Base-by-base conservation (phyloP, 1,140 invertebrate genomes). In the Rhyzopertha dominica region DNA sequence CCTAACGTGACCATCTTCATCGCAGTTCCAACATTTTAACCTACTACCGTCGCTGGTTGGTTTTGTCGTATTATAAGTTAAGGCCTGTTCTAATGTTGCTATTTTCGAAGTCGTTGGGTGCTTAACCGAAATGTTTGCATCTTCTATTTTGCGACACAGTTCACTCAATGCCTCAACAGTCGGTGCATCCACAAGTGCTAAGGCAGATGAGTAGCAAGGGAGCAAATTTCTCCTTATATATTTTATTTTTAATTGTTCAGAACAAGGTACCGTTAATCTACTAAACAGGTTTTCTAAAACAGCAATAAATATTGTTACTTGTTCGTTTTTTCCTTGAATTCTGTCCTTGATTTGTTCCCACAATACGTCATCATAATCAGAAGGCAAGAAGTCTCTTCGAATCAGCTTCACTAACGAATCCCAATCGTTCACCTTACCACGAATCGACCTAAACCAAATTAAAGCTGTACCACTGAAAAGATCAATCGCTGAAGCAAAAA, bases 221-320 rank as follows among this genome's bases (percentile, higher is more conserved):
- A 54, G 48, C 20, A 59, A 26, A 44, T 64, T 64, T 40, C 49
- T 56, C 17, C 53, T 38, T 0, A 62, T 31, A 8, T 59, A 51
- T 26, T 47, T 49, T n/a, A 62, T 22, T 44, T 59, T 58, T 28
- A 55, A 43, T 5, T 22, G 14, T 47, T 62, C 56, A 3, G 51
- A 35, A 10, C 58, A 51, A 12, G 32, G 40, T 2, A 47, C 30
- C 17, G 49, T 47, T 9, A 64, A 36, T 12, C 58, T 39, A 42
- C 53, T 55, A 49, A 67, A 64, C 45, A 64, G 51, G 24, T 60
- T 59, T 34, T 61, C 47, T 51, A 65, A 57, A 12, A 53, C 38
- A 2, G 62, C 49, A 4, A 65, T 36, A 42, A 49, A 64, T 13
- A 61, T 53, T 13, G 28, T 13, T 35, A 59, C 45, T 9, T 41